phyloP scores from a whole-genome alignment of 2,888 invertebrate genomes.

The Itoplectis maculator region DNA sequence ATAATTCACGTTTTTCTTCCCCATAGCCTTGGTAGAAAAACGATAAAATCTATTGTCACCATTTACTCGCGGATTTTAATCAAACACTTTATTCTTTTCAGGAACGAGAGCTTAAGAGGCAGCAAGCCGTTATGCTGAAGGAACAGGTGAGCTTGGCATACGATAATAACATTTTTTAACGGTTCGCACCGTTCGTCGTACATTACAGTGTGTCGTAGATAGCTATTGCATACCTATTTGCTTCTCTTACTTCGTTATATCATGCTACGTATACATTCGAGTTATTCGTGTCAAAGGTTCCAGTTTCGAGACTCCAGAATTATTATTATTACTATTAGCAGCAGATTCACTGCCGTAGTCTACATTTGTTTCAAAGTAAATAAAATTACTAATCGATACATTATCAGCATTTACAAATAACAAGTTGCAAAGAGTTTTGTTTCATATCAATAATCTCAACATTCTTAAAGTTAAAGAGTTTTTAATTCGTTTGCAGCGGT shows the following conservation, averaged over 20 bases:
- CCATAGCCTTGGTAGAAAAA: not conserved
- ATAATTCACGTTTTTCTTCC: conserved; percentile 4
- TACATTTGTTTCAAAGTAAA: not conserved
- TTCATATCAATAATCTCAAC: too few species aligned
- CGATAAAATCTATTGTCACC: conserved; percentile 11
- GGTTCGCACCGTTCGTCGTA: conserved; percentile 59
- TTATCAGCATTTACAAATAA: not conserved
- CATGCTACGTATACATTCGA: conserved; percentile 41
- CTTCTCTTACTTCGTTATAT: conserved; percentile 66
- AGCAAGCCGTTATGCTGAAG: conserved; percentile 94
- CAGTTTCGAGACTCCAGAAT: conserved; percentile 15
- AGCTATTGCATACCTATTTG: conserved; percentile 74
- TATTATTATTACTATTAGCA: conserved; percentile 7
- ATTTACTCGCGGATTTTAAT: not conserved
- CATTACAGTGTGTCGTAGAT: conserved; percentile 76
- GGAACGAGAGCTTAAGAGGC: conserved; percentile 96
- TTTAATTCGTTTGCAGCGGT: too few species aligned
- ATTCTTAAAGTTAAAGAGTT: too few species aligned
- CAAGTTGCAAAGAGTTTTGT: too few species aligned
- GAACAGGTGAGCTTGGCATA: conserved; percentile 91
- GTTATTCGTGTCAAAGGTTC: conserved; percentile 4
- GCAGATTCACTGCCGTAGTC: not conserved
- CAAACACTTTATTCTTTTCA: conserved; percentile 84
- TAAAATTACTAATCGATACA: not conserved
- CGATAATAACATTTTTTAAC: conserved; percentile 38